phyloP scores from a whole-genome alignment of 92 coral and sea anemone species.

The Desmophyllum pertusum region DNA sequence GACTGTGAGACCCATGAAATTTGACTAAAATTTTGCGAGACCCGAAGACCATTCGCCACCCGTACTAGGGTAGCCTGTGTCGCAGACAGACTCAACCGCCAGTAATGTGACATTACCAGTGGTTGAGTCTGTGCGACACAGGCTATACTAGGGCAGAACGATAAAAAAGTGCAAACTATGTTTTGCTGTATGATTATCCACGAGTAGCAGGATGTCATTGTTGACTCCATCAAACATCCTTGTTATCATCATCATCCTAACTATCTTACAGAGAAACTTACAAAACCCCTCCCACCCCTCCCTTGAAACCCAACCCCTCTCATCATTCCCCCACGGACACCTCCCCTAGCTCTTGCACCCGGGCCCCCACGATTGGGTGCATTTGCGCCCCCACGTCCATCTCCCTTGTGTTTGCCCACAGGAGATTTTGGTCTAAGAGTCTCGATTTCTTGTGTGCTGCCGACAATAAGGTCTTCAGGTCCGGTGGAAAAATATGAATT shows the following conservation, averaged over 20 bases:
- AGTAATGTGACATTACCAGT: too few species aligned
- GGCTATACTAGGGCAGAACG: too few species aligned
- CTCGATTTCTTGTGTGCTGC: constrained; percentile 93
- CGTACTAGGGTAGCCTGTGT: too few species aligned
- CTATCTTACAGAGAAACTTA: constrained; percentile 37
- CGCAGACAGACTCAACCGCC: too few species aligned
- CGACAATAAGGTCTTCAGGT: constrained; percentile 90
- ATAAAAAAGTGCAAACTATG: too few species aligned
- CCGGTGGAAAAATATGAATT: constrained; percentile 84
- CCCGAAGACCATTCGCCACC: too few species aligned
- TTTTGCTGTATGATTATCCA: too few species aligned
- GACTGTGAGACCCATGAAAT: too few species aligned
- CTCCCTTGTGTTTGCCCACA: constrained; percentile 93
- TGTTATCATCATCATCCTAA: neutral
- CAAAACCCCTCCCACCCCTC: constrained; percentile 66
- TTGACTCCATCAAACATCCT: neutral
- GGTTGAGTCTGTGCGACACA: too few species aligned
- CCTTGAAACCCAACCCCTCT: constrained; percentile 84
- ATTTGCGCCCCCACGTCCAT: constrained; percentile 80
- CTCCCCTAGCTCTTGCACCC: constrained; percentile 73
- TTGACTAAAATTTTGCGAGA: too few species aligned
- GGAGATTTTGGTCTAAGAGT: constrained; percentile 98
- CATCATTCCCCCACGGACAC: constrained; percentile 84
- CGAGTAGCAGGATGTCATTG: neutral
- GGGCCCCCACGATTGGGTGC: constrained; percentile 68